Base-by-base conservation (phyloP, 2,888 invertebrate species). In the Xylocampa areola region DNA sequence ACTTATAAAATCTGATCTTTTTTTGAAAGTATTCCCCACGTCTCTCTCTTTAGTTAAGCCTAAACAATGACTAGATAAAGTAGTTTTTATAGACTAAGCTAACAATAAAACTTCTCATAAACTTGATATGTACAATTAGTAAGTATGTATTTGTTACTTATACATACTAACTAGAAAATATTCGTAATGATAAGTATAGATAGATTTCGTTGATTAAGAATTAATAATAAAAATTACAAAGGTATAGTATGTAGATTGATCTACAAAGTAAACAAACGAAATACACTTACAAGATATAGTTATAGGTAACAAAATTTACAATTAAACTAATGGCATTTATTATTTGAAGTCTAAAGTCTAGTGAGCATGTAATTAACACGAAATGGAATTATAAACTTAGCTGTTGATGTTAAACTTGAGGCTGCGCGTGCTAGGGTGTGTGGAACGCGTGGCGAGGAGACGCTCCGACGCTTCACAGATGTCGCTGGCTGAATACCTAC, bases 401-500 rank as follows among this genome's bases (percentile, higher is more conserved):
- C 87, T 90, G 78, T 92, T 92, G 72, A 91, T 85, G 75, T 93
- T 92, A 69, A 95, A 95, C 80, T 96, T 95, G 70, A 96, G 91
- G 57, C 96, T 96, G 57, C 95, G 94, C 4, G 96, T 95, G 75
- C 96, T 95, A 29, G 96, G 95, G 65, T 96, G 90, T 11, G 95
- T 92, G 35, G 92, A 87, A 53, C 94, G 89, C 7, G 94, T 89
- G 57, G 95, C 94, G 52, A 96, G 94, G 66, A 96, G 89, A 58
- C 94, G 81, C 62, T 94, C 90, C 0, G 95, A 91, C 48, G 94
- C 94, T 65, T 94, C 95, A 74, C 95, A 95, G 17, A 96, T 94
- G 81, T 96, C 96, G 53, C 96, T 96, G 7, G 96, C 95, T 32
- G 96, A 96, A 84, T 96, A 96, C 62, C 96, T 92, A 80, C 95